Base-by-base conservation (phyloP, 1,140 invertebrate genomes). In the Galleria mellonella region DNA sequence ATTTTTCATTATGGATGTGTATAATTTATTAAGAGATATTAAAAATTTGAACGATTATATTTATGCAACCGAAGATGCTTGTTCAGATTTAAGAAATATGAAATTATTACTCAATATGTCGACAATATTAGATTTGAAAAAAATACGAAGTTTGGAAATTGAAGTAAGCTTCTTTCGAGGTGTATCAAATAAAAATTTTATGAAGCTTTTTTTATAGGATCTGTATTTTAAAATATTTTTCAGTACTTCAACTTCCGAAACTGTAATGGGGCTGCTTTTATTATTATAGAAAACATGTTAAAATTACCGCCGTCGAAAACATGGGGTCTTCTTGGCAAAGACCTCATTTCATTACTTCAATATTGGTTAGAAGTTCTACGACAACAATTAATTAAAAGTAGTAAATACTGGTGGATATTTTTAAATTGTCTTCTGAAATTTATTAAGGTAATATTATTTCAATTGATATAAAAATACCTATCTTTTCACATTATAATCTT, bases 71-170 rank as follows among this genome's bases (percentile, higher is more conserved):
- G 49, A 70, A 39, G 47, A 73, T 39, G 30, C 62, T 9, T 7
- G 38, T 15, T 51, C 40, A 11, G 58, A 65, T 33, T 44, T 39
- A 42, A 43, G 48, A 41, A 55, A 58, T 32, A 45, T 43, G 42
- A 68, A 60, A 70, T 49, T 78, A 35, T 61, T 59, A 43, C 62
- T 82, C 10, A 79, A 77, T 36, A 73, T 75, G 63, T 60, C 72
- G 4, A 64, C 71, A 30, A 47, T 82, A 37, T 41, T 73, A n/a
- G 47, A 55, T 10, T 51, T 82, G 32, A 76, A 75, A 47, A 75
- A 72, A 49, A 50, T 72, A 40, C 48, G 59, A 41, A 60, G 51
- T 15, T 44, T 69, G n/a, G 77, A 82, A 71, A 65, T 82, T 40
- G 72, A 82, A 48, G 77, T 78, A 60, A 56, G 51, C 55, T 43